A percentile compares a stretch with the other conserved stretches of the same genome.
phyloP scores from a whole-genome alignment of 1,140 invertebrate genomes.

The Cardiocondyla obscurior region DNA sequence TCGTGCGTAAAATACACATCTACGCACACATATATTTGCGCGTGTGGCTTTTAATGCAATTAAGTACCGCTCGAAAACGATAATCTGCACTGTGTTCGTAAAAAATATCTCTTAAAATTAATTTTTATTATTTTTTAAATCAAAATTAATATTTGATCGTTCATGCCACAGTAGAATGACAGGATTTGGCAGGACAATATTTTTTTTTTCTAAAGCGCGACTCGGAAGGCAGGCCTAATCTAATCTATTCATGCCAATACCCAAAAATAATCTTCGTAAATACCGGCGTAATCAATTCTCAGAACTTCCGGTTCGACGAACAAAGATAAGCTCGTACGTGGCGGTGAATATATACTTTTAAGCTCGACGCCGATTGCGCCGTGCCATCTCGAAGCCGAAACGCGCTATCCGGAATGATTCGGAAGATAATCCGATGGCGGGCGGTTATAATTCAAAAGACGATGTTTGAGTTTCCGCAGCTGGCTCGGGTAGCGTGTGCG shows the following conservation, averaged over 20 bases:
- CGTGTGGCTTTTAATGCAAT: not conserved
- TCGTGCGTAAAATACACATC: not conserved
- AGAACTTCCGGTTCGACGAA: not conserved
- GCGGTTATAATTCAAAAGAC: constrained; percentile 71
- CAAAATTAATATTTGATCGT: not conserved
- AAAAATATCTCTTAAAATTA: not conserved
- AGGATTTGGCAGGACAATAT: no score
- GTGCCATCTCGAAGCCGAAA: not conserved
- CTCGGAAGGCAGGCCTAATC: not conserved
- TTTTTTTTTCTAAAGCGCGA: not conserved
- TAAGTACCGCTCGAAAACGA: constrained; percentile 39
- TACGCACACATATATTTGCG: not conserved
- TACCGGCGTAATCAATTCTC: not conserved
- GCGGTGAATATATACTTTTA: not conserved
- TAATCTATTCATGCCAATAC: not conserved
- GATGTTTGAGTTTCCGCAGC: constrained; percentile 65
- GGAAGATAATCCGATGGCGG: constrained; percentile 68
- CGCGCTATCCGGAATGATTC: constrained; percentile 56
- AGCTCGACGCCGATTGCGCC: not conserved
- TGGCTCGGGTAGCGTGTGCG: not conserved
- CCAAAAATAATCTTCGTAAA: not conserved
- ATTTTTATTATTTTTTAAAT: not conserved
- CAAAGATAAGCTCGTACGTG: not conserved
- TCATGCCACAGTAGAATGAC: not conserved
- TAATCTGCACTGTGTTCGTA: no score